These are phyloP conservation scores for Geotria australis DNA, from an alignment of 2,797 vertebrate genomes.

Conservation along the genomic window DNA sequence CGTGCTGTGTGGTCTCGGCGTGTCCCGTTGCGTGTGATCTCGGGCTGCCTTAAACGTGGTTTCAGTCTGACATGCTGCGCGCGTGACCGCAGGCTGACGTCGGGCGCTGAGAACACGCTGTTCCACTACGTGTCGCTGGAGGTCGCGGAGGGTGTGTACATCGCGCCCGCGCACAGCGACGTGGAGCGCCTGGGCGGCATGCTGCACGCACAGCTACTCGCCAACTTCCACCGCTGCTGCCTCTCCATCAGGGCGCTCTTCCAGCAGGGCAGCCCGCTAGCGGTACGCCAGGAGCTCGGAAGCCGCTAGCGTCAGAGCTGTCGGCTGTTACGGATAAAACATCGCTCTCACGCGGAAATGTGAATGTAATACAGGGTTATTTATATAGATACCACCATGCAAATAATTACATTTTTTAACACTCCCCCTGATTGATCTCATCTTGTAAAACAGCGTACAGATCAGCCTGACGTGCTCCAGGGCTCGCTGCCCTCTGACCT, in stretches of 20 bases:
- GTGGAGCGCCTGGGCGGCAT: constrained; percentile 41
- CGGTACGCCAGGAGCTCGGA: too few relatives aligned
- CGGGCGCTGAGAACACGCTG: constrained; percentile 64
- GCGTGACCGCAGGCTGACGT: constrained; percentile 24
- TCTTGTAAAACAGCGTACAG: constrained; percentile 10
- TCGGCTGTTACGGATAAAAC: too few relatives aligned
- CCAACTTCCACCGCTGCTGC: constrained; percentile 80
- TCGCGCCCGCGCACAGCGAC: constrained; percentile 57
- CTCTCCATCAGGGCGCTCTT: constrained; percentile 56
- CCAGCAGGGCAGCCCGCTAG: constrained; percentile 18
- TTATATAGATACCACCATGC: too few relatives aligned
- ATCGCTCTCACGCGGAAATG: too few relatives aligned
- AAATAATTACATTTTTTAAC: too few relatives aligned
- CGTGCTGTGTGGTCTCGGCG: too few relatives aligned
- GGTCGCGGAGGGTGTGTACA: constrained; percentile 60
- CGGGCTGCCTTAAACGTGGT: too few relatives aligned
- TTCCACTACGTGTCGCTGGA: constrained; percentile 84
- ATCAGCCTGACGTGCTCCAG: constrained; percentile 1
- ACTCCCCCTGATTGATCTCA: background rate
- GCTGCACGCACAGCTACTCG: constrained; percentile 54
- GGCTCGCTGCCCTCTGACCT: constrained; percentile 2
- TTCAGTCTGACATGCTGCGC: too few relatives aligned
- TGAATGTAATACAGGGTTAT: too few relatives aligned
- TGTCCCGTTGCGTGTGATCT: too few relatives aligned
- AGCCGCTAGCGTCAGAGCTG: too few relatives aligned